phyloP scores from a whole-genome alignment of 1,140 invertebrate species.

The Chlorops oryzae region DNA sequence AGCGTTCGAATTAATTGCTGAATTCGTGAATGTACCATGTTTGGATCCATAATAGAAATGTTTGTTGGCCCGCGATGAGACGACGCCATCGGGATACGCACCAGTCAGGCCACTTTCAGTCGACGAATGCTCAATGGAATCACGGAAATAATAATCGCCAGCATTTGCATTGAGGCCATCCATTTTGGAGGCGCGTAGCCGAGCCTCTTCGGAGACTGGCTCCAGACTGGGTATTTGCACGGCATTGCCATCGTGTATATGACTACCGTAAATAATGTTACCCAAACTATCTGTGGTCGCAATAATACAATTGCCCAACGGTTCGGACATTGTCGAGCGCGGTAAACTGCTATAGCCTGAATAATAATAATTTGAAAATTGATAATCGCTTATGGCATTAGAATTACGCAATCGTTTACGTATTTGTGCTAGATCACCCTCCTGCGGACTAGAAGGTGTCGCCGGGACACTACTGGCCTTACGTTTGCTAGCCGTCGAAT shows the following conservation, averaged over 20 bases:
- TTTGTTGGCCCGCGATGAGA: too few relatives aligned
- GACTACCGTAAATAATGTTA: slow-evolving; percentile 37
- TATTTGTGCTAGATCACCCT: slow-evolving; percentile 43
- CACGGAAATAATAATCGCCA: slow-evolving; percentile 59
- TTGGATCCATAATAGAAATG: too few relatives aligned
- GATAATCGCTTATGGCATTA: slow-evolving; percentile 1
- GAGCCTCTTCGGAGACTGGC: slow-evolving; percentile 56
- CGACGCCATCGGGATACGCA: slow-evolving; percentile 53
- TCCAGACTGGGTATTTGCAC: slow-evolving; percentile 48
- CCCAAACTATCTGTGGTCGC: slow-evolving; percentile 50
- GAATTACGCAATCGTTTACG: slow-evolving; percentile 23
- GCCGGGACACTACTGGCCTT: slow-evolving; percentile 79
- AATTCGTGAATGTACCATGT: slow-evolving; percentile 31
- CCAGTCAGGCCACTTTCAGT: slow-evolving; percentile 45
- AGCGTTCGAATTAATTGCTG: slow-evolving; percentile 24
- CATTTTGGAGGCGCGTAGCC: slow-evolving; percentile 30
- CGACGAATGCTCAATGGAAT: slow-evolving; percentile 72
- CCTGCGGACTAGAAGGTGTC: slow-evolving; percentile 71
- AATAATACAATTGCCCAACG: slow-evolving; percentile 47
- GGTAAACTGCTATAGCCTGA: slow-evolving; percentile 76
- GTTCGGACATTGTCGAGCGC: slow-evolving; percentile 70
- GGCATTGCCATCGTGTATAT: slow-evolving; percentile 15
- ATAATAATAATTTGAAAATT: slow-evolving; percentile 10
- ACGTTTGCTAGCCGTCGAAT: slow-evolving; percentile 57
- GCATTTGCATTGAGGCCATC: slow-evolving; percentile 25